These are phyloP conservation scores for Xenopus tropicalis DNA, from an alignment of 2,113 vertebrate genomes.

Conservation along the genomic window UCB_Xtro_10.0 CM004443.2:133042501-133043000, in stretches of 20 bases:
- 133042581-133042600: slow-evolving; percentile 40
- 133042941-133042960: slow-evolving; percentile 43
- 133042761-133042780: slow-evolving; percentile 44
- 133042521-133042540: slow-evolving; percentile 31
- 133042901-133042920: slow-evolving; percentile 78
- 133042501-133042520: slow-evolving; percentile 38
- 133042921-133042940: slow-evolving; percentile 43
- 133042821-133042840: slow-evolving; percentile 59
- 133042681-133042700: neutral
- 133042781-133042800: slow-evolving; percentile 47
- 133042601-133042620: slow-evolving; percentile 47
- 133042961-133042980: slow-evolving; percentile 14
- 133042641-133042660: slow-evolving; percentile 40
- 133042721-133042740: slow-evolving; percentile 19
- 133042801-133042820: slow-evolving; percentile 52
- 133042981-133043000: too few species aligned
- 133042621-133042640: slow-evolving; percentile 43
- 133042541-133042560: slow-evolving; percentile 31
- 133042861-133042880: slow-evolving; percentile 97
- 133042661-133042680: slow-evolving; percentile 26
- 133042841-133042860: slow-evolving; percentile 96
- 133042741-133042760: neutral
- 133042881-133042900: slow-evolving; percentile 95
- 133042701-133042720: slow-evolving; percentile 29
- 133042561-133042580: slow-evolving; percentile 29